phyloP scores from a whole-genome alignment of 2,888 invertebrate species.

The Papilio demoleus region DNA sequence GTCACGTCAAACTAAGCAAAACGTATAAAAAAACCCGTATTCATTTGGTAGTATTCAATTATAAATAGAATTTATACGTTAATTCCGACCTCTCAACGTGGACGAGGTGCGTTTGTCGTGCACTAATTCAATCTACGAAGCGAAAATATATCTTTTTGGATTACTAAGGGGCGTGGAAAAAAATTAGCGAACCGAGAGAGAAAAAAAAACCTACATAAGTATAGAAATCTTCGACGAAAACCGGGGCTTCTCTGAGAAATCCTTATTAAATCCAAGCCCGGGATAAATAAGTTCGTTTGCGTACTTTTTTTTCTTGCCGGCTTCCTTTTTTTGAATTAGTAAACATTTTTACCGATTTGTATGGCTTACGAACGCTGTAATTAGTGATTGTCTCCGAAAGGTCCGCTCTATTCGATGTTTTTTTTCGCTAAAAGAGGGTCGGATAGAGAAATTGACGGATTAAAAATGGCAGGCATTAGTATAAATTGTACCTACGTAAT shows the following conservation, averaged over 20 bases:
- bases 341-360: slow-evolving; percentile 82
- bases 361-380: slow-evolving; percentile 75
- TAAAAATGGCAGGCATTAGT: slow-evolving; percentile 46
- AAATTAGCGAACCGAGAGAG: slow-evolving; percentile 38
- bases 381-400: slow-evolving; percentile 74
- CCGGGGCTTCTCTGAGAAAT: slow-evolving; percentile 75
- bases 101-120: slow-evolving; percentile 68
- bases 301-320: slow-evolving; percentile 48
- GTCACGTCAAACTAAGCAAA: neutral
- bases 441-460: slow-evolving; percentile 61
- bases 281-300: slow-evolving; percentile 82
- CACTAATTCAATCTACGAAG: slow-evolving; percentile 73
- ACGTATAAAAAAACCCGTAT: neutral
- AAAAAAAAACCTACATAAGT: slow-evolving; percentile 43
- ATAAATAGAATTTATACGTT: slow-evolving; percentile 13
- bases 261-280: slow-evolving; percentile 79
- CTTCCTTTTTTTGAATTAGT: slow-evolving; percentile 74
- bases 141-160: slow-evolving; percentile 70
- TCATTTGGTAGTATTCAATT: slow-evolving; percentile 25
- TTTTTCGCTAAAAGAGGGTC: slow-evolving; percentile 72
- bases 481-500: slow-evolving; percentile 37
- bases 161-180: slow-evolving; percentile 62
- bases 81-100: slow-evolving; percentile 41
- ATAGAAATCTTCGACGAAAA: slow-evolving; percentile 72
- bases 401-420: slow-evolving; percentile 65